phyloP scores from a whole-genome alignment of 2,888 invertebrate species.

The Chloromyia formosa region DNA sequence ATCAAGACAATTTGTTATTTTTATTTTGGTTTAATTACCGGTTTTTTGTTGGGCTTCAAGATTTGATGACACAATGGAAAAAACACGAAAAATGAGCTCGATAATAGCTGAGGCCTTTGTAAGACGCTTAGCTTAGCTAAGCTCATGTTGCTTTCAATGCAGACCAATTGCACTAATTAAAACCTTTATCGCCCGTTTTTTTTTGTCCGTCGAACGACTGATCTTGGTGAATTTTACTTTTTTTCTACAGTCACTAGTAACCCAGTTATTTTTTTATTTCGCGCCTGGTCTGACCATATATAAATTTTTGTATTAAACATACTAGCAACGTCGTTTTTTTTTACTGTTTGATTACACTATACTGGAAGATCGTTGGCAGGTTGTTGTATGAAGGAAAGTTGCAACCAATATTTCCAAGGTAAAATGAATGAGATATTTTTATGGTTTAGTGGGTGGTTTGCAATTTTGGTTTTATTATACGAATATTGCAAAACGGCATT shows the following conservation, averaged over 20 bases:
- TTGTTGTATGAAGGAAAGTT: neutral
- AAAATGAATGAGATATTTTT: conserved; percentile 1
- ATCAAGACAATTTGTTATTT: conserved; percentile 4
- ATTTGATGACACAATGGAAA: conserved; percentile 19
- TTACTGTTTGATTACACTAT: neutral
- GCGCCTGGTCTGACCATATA: neutral
- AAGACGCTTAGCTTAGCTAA: conserved; percentile 19
- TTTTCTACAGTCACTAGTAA: conserved; percentile 7
- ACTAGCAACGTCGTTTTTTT: neutral
- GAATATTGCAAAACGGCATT: conserved; percentile 1
- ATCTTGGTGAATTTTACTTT: conserved; percentile 1
- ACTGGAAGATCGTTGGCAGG: no score
- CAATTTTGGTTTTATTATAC: neutral
- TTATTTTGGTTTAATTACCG: conserved; percentile 19
- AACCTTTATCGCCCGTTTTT: conserved; percentile 31
- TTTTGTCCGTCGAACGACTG: neutral
- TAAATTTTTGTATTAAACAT: neutral
- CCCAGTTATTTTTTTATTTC: conserved; percentile 8
- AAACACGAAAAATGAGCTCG: neutral
- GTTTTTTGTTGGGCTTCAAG: conserved; percentile 2
- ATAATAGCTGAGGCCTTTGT: no score
- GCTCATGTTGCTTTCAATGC: conserved; percentile 16
- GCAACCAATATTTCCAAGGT: neutral
- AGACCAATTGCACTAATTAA: conserved; percentile 36
- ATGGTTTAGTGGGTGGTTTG: conserved; percentile 15